phyloP scores from a whole-genome alignment of 2,797 vertebrate species.

The Ctenopoma multispine region DNA sequence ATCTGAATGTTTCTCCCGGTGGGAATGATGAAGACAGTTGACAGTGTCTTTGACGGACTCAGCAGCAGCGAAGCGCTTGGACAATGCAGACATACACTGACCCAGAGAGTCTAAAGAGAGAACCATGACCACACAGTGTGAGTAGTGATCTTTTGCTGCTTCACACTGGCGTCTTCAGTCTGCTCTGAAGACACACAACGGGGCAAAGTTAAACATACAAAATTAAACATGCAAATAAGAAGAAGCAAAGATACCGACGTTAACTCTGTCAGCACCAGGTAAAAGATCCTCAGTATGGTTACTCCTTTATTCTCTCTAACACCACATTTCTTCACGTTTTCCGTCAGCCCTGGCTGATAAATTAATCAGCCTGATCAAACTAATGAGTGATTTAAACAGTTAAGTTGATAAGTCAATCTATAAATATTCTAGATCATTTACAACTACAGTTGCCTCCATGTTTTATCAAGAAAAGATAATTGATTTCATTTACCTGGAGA shows the following conservation, averaged over 20 bases:
- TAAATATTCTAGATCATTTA: too few species aligned
- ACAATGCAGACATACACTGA: conserved; percentile 84
- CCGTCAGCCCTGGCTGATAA: too few species aligned
- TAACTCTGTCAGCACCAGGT: conserved; percentile 50
- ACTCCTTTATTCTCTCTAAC: too few species aligned
- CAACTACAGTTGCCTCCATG: too few species aligned
- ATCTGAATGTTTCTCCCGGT: conserved; percentile 82
- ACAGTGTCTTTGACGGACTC: conserved; percentile 80
- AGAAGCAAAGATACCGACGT: conserved; percentile 14
- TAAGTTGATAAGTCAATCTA: too few species aligned
- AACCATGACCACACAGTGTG: conserved; percentile 55
- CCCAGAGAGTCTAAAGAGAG: conserved; percentile 81
- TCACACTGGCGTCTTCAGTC: conserved; percentile 17
- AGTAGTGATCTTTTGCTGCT: conserved; percentile 17
- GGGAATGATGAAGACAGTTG: conserved; percentile 76
- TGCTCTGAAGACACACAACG: conserved; percentile 20
- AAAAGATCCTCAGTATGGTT: too few species aligned
- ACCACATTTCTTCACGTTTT: too few species aligned
- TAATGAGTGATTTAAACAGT: too few species aligned
- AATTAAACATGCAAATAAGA: conserved; percentile 65
- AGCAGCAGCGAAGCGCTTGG: conserved; percentile 80
- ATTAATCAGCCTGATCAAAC: too few species aligned
- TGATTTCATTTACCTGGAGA: too few species aligned
- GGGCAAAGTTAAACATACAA: conserved; percentile 55
- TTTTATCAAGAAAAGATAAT: too few species aligned